Conservation (phyloP, 2,113 vertebrate species). For the Semicossyphus pulcher region DNA sequence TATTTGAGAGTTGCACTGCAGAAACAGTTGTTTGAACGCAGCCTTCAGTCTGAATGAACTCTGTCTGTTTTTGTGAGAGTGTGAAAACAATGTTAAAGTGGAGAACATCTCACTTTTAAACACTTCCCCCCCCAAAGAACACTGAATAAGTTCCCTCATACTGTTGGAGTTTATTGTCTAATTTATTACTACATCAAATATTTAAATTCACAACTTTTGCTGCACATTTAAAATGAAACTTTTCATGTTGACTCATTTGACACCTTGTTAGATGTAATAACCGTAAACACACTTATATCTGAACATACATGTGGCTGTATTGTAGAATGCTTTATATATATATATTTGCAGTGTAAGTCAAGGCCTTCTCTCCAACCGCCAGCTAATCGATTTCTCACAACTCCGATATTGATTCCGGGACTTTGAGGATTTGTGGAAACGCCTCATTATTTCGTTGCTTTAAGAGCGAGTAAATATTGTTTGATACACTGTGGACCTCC, state of each 20-base stretch:
- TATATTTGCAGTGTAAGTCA: conserved; percentile 23
- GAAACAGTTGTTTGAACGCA: conserved; percentile 10
- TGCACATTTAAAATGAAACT: background rate
- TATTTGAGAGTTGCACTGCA: conserved; percentile 9
- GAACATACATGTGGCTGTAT: too few relatives aligned
- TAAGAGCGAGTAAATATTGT: conserved; percentile 47
- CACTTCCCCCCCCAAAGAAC: background rate
- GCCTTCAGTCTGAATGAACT: background rate
- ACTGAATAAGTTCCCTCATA: too few relatives aligned
- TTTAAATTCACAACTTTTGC: background rate
- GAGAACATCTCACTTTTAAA: background rate
- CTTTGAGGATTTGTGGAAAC: conserved; percentile 44
- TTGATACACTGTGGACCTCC: conserved; percentile 11
- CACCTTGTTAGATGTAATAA: too few relatives aligned
- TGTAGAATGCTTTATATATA: too few relatives aligned
- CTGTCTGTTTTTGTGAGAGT: background rate
- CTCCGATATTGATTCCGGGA: conserved; percentile 48
- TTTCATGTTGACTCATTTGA: background rate
- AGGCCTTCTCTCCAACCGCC: conserved; percentile 42
- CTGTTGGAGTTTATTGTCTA: background rate
- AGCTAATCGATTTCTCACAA: conserved; percentile 59
- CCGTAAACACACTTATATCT: too few relatives aligned
- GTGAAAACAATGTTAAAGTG: background rate
- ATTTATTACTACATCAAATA: too few relatives aligned
- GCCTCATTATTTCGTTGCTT: conserved; percentile 63